Evolutionary conservation across 2,797 vertebrate species (phyloP), one percentile per base, ranked within the genome.

Genomic region (Alauda arvensis): DNA sequence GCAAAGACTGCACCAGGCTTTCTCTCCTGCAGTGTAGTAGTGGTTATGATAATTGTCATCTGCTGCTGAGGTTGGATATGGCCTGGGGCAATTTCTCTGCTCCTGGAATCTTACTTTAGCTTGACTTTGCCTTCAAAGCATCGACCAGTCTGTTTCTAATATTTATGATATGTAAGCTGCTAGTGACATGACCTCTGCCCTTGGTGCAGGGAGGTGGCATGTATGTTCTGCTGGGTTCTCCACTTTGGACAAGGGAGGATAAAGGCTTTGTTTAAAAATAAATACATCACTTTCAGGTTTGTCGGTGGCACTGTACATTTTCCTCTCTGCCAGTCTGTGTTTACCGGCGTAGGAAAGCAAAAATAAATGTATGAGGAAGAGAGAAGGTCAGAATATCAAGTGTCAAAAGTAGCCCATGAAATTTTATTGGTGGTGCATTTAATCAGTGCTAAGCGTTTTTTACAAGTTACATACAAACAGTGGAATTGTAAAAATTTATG

Each of bases 371-470:
- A 48, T 63, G 83, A 82, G 85, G 83, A 88, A 88, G 77, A 87
- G 70, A 75, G 78, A 65, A 89, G 88, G 88, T 95, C 91, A 89
- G 83, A 83, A 90, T 92, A 93, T 94, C 91, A 66, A 93, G 92
- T 94, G 88, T 92, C 87, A 92, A 61, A 94, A 90, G 88, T 89
- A 93, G 90, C 83, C 93, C 60, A 66, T 93, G 95, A 94, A 95
- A 93, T 97, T 98, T 98, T 98, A 98, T 97, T 96, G 96, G 97
- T 94, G 91, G 94, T 96, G 94, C 88, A 86, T 96, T 98, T 98
- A 98, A 98, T 98, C 98, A 98, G 97, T 95, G 95, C 98, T 98
- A 98, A 98, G 98, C 97, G 94, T 96, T 97, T 98, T 98, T 98
- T 98, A 98, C 98, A 97, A 97, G 98, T 97, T 96, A 93, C 81